These are phyloP conservation scores for Neoascia interrupta DNA, from an alignment of 2,888 invertebrate species.

Conservation along the genomic window DNA sequence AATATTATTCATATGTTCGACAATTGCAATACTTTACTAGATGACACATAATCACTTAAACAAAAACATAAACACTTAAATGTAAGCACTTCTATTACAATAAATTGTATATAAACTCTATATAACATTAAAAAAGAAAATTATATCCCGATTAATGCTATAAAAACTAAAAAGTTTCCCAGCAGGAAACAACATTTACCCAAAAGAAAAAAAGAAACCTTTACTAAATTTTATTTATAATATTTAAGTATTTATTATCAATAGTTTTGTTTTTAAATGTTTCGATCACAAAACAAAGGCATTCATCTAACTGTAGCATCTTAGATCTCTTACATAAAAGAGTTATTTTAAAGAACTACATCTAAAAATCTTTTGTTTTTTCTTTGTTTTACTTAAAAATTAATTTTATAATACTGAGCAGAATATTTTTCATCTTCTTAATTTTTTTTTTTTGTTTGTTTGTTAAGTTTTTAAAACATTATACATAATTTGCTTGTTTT, in stretches of 20 bases:
- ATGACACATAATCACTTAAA: conserved; percentile 66
- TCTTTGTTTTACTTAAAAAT: conserved; percentile 75
- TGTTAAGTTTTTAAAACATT: conserved; percentile 41
- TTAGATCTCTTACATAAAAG: conserved; percentile 20
- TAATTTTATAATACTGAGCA: conserved; percentile 79
- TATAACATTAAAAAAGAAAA: conserved; percentile 24
- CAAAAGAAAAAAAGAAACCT: neutral
- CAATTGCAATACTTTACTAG: conserved; percentile 61
- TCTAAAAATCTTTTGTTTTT: conserved; percentile 40
- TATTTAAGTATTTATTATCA: conserved; percentile 11
- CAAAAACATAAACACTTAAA: conserved; percentile 62
- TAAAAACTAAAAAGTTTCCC: no score
- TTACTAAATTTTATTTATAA: neutral
- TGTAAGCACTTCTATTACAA: no score
- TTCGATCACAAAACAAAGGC: conserved; percentile 64
- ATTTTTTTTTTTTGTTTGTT: conserved; percentile 37
- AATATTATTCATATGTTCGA: conserved; percentile 58
- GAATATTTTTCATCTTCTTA: conserved; percentile 72
- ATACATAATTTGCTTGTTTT: conserved; percentile 28
- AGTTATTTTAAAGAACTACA: conserved; percentile 29
- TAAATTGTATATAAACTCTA: no score
- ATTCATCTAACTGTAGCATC: conserved; percentile 43
- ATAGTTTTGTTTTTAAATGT: no score
- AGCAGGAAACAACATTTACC: no score
- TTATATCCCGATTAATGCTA: no score